These are phyloP conservation scores for Tychaedon coryphoeus DNA, from an alignment of 2,113 vertebrate species.

Conservation along the genomic window DNA sequence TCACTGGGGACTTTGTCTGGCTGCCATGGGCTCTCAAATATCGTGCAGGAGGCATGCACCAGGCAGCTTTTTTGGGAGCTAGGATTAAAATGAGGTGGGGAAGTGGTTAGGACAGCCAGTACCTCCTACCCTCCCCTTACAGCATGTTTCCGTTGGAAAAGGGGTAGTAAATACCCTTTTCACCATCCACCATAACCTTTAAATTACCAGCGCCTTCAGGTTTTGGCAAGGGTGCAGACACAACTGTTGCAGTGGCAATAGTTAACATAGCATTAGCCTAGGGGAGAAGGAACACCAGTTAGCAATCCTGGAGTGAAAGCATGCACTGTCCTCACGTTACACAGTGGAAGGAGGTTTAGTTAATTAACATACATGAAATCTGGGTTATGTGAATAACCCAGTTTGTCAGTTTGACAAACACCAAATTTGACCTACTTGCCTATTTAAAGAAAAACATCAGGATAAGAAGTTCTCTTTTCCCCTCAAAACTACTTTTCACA, in stretches of 20 bases:
- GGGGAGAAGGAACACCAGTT: not conserved
- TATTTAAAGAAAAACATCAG: not conserved
- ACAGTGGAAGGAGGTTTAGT: not conserved
- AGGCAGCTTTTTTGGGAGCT: not conserved
- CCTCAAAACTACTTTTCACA: not conserved
- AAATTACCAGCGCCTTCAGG: no score
- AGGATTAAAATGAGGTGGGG: fast-evolving
- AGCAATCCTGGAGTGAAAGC: not conserved
- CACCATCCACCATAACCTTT: no score
- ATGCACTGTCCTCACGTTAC: not conserved
- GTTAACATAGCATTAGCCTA: not conserved
- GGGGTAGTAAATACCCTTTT: not conserved
- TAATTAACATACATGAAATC: not conserved
- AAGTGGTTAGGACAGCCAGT: fast-evolving
- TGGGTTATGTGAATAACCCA: not conserved
- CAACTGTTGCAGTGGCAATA: not conserved
- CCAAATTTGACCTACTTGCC: not conserved
- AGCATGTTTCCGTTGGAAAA: not conserved
- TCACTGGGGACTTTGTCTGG: not conserved
- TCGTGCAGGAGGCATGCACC: fast-evolving
- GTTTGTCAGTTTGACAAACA: not conserved
- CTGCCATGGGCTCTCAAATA: not conserved
- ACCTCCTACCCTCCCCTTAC: not conserved
- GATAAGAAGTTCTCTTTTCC: not conserved
- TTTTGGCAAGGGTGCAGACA: not conserved